Percentiles rank a stretch among this genome's conserved stretches.
These are phyloP conservation scores for Carcina quercana DNA, from an alignment of 2,888 invertebrate genomes.

Conservation along the genomic window DNA sequence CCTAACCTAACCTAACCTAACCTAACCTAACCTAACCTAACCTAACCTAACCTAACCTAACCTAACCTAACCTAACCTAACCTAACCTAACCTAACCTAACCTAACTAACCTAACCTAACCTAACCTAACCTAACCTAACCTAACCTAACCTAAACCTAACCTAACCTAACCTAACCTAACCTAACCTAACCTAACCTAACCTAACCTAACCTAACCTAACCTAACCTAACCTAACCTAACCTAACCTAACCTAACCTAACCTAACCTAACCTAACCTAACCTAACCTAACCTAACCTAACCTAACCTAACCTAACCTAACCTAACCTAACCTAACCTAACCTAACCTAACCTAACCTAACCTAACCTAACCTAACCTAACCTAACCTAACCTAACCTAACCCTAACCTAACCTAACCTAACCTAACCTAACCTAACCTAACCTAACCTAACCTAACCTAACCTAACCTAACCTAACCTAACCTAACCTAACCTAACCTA, in stretches of 20 bases:
- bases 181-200: slow-evolving; percentile 1
- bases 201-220: slow-evolving; percentile 8
- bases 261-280: slow-evolving; percentile 9
- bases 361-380: slow-evolving; percentile 7
- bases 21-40: slow-evolving; percentile 1
- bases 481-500: neutral
- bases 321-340: slow-evolving; percentile 8
- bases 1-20: slow-evolving; percentile 8
- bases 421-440: neutral
- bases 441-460: neutral
- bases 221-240: slow-evolving; percentile 7
- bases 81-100: slow-evolving; percentile 2
- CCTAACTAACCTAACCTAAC: slow-evolving; percentile 10
- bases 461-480: neutral
- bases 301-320: slow-evolving; percentile 7
- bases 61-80: slow-evolving; percentile 3
- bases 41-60: slow-evolving; percentile 6
- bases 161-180: neutral
- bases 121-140: slow-evolving; percentile 11
- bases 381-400: slow-evolving; percentile 1
- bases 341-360: slow-evolving; percentile 8
- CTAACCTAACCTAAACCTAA: slow-evolving; percentile 10
- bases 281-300: slow-evolving; percentile 9
- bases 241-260: slow-evolving; percentile 5
- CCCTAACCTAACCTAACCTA: neutral